Evolutionary conservation across 2,797 vertebrate species (phyloP).

Genomic region (Syngnathus rostellatus): DNA sequence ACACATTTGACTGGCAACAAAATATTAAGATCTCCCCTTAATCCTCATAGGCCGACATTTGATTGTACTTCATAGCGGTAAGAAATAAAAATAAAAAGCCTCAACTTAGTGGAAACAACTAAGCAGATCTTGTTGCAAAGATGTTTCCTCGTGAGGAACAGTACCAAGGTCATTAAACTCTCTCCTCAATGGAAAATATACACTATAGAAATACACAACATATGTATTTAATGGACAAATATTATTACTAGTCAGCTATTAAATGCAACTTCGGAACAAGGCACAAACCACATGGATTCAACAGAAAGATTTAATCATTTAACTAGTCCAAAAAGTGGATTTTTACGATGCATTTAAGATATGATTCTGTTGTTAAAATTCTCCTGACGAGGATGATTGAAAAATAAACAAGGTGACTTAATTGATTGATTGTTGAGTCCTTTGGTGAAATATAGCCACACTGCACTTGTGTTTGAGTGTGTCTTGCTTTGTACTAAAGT

Average conservation of each 20-base stretch:
- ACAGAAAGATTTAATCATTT: slow-evolving; percentile 16
- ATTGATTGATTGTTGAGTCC: slow-evolving; percentile 48
- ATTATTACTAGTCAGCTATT: slow-evolving; percentile 60
- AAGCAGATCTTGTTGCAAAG: slow-evolving; percentile 11
- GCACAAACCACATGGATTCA: slow-evolving; percentile 69
- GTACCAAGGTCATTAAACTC: slow-evolving; percentile 29
- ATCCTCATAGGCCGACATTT: slow-evolving; percentile 18
- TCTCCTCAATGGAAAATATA: slow-evolving; percentile 38
- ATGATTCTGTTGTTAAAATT: slow-evolving; percentile 13
- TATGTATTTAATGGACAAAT: neutral
- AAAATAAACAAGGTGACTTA: slow-evolving; percentile 55
- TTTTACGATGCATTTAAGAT: neutral
- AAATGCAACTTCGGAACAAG: slow-evolving; percentile 72
- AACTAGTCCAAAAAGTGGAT: slow-evolving; percentile 30
- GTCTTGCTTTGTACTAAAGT: slow-evolving; percentile 56
- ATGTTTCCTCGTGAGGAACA: slow-evolving; percentile 19
- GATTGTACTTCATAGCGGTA: slow-evolving; percentile 37
- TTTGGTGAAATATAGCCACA: slow-evolving; percentile 55
- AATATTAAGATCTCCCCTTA: slow-evolving; percentile 19
- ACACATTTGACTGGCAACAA: slow-evolving; percentile 31
- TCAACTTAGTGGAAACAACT: slow-evolving; percentile 5
- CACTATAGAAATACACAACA: neutral
- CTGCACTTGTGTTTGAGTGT: neutral
- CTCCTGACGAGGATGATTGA: slow-evolving; percentile 38
- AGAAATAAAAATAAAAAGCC: slow-evolving; percentile 10